Conservation (phyloP, 2,113 vertebrate species). For the Pterocles gutturalis region DNA sequence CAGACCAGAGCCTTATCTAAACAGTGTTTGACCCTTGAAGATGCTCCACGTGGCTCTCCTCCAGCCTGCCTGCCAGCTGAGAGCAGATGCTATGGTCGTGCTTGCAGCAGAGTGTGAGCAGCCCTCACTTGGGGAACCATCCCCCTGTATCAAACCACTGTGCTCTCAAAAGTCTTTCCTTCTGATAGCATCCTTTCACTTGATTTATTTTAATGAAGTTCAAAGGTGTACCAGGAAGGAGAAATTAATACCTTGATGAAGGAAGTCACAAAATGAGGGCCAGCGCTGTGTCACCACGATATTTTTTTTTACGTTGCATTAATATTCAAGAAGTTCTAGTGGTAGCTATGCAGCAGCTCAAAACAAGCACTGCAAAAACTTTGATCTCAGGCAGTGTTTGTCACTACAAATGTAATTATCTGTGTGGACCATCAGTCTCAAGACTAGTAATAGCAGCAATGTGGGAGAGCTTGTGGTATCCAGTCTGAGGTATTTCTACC, state of each 20-base stretch:
- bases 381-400: neutral
- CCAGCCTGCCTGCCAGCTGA: neutral
- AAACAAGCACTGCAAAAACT: neutral
- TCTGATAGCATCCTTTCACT: neutral
- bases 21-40: neutral
- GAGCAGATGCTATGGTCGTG: neutral
- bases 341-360: neutral
- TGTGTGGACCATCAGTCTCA: neutral
- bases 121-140: neutral
- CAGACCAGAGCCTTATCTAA: slow-evolving; percentile 4
- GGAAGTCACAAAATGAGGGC: neutral
- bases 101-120: neutral
- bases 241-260: neutral
- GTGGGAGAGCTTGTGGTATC: neutral
- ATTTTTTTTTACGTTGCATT: neutral
- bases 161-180: neutral
- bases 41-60: neutral
- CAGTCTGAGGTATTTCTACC: neutral
- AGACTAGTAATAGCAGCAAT: neutral
- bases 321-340: neutral
- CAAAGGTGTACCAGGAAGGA: neutral
- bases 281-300: neutral
- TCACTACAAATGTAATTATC: neutral
- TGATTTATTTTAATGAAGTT: neutral
- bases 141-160: neutral